A percentile compares a stretch with the other conserved stretches of the same genome.
These are phyloP conservation scores for Poecile atricapillus DNA, from an alignment of 2,113 vertebrate species.

Conservation along the genomic window DNA sequence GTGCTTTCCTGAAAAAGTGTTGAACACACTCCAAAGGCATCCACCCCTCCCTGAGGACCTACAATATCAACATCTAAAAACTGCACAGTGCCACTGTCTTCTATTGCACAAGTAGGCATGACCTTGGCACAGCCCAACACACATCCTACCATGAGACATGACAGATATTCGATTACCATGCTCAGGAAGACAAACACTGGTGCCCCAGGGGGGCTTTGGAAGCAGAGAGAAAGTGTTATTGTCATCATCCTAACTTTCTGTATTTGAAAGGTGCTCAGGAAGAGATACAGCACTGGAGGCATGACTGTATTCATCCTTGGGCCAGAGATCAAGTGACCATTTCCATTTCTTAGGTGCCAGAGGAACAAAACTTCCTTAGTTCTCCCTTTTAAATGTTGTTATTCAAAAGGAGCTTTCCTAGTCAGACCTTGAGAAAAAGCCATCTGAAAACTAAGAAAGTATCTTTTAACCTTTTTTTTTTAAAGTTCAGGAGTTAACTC, in stretches of 20 bases:
- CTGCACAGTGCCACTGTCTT: neutral
- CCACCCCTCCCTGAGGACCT: neutral
- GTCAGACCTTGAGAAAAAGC: neutral
- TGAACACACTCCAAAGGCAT: neutral
- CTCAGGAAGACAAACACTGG: neutral
- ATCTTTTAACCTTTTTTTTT: neutral
- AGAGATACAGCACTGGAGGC: neutral
- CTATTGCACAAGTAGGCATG: neutral
- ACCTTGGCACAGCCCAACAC: neutral
- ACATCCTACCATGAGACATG: neutral
- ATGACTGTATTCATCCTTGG: neutral
- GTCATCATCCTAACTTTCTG: neutral
- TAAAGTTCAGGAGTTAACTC: neutral
- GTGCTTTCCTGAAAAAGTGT: neutral
- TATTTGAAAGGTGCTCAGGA: neutral
- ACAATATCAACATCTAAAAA: neutral
- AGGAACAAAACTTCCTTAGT: neutral
- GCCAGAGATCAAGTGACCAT: neutral
- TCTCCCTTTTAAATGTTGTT: neutral
- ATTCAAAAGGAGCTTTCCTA: neutral
- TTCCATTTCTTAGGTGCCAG: neutral
- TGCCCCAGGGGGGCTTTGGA: neutral
- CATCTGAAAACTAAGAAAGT: neutral
- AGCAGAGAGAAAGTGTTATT: neutral
- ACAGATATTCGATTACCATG: neutral